Percentiles rank a stretch among this genome's conserved stretches.
Evolutionary conservation across 2,797 vertebrate species (phyloP).

Genomic region (Iguana delicatissima): DNA sequence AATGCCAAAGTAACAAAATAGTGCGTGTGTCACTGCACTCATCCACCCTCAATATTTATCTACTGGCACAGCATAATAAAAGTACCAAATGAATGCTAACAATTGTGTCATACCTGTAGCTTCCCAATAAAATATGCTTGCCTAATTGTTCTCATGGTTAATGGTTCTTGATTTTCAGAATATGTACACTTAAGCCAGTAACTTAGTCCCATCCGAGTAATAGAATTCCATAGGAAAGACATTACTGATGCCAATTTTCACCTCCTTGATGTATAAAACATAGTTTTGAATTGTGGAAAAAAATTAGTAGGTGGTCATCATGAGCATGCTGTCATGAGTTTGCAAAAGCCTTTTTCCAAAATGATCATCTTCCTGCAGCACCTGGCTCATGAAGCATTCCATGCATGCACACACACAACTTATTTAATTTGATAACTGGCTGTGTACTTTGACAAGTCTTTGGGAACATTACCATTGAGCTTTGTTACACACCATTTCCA

Average conservation of each 20-base stretch:
- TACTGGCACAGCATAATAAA: not conserved
- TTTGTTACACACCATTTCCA: not conserved
- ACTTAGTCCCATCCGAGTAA: not conserved
- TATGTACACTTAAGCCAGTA: slow-evolving; percentile 24
- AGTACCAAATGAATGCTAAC: slow-evolving; percentile 6
- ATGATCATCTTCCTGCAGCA: not conserved
- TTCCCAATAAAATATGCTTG: not conserved
- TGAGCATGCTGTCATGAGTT: not conserved
- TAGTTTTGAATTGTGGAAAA: not conserved
- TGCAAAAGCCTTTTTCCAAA: not conserved
- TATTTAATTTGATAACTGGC: not conserved
- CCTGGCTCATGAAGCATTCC: not conserved
- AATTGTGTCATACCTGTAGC: rapidly evolving
- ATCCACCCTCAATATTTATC: not conserved
- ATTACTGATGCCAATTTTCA: not conserved
- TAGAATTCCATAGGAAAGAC: not conserved
- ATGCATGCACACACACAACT: too few species aligned
- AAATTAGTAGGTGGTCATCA: not conserved
- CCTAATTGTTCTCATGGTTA: slow-evolving; percentile 8
- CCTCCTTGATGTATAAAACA: not conserved
- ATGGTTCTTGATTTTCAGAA: not conserved
- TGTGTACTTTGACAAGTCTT: not conserved
- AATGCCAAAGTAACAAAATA: not conserved
- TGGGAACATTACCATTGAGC: not conserved
- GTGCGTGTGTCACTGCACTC: not conserved